These are phyloP conservation scores for Sialis lutaria DNA, from an alignment of 2,888 invertebrate genomes.

Conservation along the genomic window DNA sequence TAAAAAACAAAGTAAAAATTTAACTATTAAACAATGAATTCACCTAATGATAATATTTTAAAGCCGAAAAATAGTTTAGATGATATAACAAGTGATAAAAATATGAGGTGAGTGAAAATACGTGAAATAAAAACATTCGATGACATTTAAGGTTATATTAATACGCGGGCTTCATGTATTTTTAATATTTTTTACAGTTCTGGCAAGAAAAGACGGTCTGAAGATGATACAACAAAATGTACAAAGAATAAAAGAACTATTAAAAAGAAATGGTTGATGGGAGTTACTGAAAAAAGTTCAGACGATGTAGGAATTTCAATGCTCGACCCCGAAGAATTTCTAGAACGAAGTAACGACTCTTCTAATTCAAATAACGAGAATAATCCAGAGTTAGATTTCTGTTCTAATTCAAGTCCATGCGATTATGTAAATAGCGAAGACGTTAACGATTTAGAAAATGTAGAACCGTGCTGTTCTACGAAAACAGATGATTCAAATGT, in stretches of 20 bases:
- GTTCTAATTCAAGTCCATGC: neutral
- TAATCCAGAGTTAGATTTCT: slow-evolving; percentile 10
- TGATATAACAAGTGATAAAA: neutral
- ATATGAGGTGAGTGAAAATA: neutral
- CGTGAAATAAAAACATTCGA: neutral
- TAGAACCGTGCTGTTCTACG: neutral
- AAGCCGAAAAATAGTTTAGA: neutral
- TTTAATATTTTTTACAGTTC: neutral
- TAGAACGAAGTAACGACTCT: neutral
- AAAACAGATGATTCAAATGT: neutral
- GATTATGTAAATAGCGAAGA: neutral
- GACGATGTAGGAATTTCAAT: no score
- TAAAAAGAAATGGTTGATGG: no score
- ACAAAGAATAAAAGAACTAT: no score
- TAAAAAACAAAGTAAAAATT: no score
- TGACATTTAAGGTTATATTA: neutral
- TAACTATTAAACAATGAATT: neutral
- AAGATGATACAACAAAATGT: no score
- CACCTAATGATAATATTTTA: neutral
- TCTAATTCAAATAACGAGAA: slow-evolving; percentile 13
- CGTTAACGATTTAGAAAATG: neutral
- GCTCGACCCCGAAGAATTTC: neutral
- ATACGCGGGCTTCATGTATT: neutral
- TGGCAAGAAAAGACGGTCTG: no score
- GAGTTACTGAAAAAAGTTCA: no score